Evolutionary conservation across 2,888 invertebrate genomes (phyloP), one percentile per base, ranked within the genome.

Genomic region (Syrista parreyssii): DNA sequence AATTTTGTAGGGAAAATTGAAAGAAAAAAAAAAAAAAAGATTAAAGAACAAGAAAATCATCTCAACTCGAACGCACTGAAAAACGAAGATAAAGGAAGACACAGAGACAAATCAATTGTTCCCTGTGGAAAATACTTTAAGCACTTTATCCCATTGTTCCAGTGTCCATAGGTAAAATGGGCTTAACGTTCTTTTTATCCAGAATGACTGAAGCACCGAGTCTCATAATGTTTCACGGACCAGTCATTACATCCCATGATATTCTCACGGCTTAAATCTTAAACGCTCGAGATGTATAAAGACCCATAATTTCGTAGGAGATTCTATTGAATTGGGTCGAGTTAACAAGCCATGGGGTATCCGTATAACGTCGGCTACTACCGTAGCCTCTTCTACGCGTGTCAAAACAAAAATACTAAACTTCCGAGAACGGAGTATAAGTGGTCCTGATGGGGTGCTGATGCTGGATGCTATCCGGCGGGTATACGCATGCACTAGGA

Each of bases 401-500:
- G 91, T 91, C 90, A 90, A 90, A 91, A 91, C 88, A 90, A 86
- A 87, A 87, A 88, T 88, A 85, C 80, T 69, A 55, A 40, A 75
- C 32, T 68, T 68, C 68, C 71, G 74, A 68, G 68, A n/a, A 71
- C 71, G 32, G 55, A 55, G 55, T 15, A 55, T 55, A 23, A 55
- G 55, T 55, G 55, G 55, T 55, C 55, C 55, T 55, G 55, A 55
- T 55, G 55, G 71, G 71, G 71, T 71, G 32, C 32, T 33, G 71
- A 33, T 33, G 71, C 32, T 33, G 71, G 71, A 71, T 31, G 71
- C 32, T 76, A 77, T 75, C 78, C 79, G 75, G 75, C 74, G 77
- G 72, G 76, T 35, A 74, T 71, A 83, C 82, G 82, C 84, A 85
- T 23, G 2, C 55, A 86, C 86, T 83, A 78, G 82, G 84, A 89